phyloP scores from a whole-genome alignment of 2,888 invertebrate species.

The Ethmia dodecea region DNA sequence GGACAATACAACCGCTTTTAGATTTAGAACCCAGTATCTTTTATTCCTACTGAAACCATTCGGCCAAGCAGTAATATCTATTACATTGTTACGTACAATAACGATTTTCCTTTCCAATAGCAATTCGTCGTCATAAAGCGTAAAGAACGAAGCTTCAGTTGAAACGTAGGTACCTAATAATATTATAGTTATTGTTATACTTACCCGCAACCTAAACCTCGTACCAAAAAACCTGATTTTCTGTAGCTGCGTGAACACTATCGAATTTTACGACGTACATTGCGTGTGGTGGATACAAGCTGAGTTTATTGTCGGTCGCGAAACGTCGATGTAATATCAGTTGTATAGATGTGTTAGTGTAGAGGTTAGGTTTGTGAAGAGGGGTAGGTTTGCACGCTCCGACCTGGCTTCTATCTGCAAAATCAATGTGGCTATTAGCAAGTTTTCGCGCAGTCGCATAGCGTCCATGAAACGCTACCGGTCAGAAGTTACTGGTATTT shows the following conservation, averaged over 20 bases:
- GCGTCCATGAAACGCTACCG: conserved; percentile 53
- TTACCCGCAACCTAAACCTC: conserved; percentile 45
- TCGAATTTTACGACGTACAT: conserved; percentile 33
- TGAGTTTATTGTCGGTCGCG: conserved; percentile 20
- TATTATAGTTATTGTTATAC: conserved; percentile 67
- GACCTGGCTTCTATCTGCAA: conserved; percentile 77
- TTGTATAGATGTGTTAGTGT: conserved; percentile 29
- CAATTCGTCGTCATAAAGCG: conserved; percentile 64
- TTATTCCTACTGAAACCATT: conserved; percentile 50
- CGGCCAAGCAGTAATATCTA: conserved; percentile 47
- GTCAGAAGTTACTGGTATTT: conserved; percentile 47
- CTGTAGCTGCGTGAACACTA: conserved; percentile 20
- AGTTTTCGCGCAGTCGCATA: conserved; percentile 76
- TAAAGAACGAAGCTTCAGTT: conserved; percentile 57
- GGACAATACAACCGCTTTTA: too few species aligned
- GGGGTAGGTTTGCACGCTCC: conserved; percentile 66
- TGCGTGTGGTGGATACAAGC: conserved; percentile 29
- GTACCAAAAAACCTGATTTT: conserved; percentile 26
- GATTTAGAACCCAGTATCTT: too few species aligned
- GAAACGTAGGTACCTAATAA: conserved; percentile 61
- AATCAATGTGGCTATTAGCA: conserved; percentile 77
- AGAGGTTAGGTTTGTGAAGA: conserved; percentile 33
- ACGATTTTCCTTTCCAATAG: conserved; percentile 57
- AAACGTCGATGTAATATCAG: conserved; percentile 32
- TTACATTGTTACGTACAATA: conserved; percentile 36